A percentile compares a stretch with the other conserved stretches of the same genome.
Evolutionary conservation across 2,113 vertebrate genomes (phyloP).

Genomic region (Eleginops maclovinus): DNA sequence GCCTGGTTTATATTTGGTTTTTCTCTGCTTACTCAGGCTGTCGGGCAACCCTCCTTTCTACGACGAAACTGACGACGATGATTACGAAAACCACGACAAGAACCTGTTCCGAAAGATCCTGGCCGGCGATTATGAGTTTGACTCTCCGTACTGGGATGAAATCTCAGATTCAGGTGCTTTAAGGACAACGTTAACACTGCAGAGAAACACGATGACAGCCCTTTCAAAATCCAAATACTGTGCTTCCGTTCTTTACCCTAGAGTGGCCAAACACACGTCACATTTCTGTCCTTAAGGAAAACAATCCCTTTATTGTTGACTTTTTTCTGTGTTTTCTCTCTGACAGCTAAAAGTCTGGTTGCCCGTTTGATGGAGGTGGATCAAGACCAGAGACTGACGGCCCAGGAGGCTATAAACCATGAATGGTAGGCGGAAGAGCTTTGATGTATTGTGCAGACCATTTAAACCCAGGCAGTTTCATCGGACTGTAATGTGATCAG

Average conservation of each 20-base stretch:
- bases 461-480: not conserved
- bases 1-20: not conserved
- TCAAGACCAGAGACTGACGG: constrained; percentile 96
- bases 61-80: constrained; percentile 95
- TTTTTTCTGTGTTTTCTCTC: constrained; percentile 47
- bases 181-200: constrained; percentile 6
- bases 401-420: constrained; percentile 96
- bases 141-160: constrained; percentile 98
- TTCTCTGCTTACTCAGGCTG: constrained; percentile 81
- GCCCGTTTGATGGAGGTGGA: constrained; percentile 97
- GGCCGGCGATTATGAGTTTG: constrained; percentile 96
- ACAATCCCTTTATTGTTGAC: constrained; percentile 29
- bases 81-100: constrained; percentile 98
- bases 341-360: constrained; percentile 93
- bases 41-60: constrained; percentile 98
- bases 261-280: not conserved
- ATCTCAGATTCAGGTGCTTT: constrained; percentile 94
- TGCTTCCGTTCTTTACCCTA: not conserved
- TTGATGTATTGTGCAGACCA: constrained; percentile 7
- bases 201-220: constrained; percentile 23
- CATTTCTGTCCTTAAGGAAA: constrained; percentile 21
- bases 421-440: constrained; percentile 86
- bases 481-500: not conserved
- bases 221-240: constrained; percentile 12
- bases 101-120: constrained; percentile 98